Evolutionary conservation across 2,797 vertebrate genomes (phyloP), one percentile per base, ranked within the genome.

Genomic region (Danio aesculapii): DNA sequence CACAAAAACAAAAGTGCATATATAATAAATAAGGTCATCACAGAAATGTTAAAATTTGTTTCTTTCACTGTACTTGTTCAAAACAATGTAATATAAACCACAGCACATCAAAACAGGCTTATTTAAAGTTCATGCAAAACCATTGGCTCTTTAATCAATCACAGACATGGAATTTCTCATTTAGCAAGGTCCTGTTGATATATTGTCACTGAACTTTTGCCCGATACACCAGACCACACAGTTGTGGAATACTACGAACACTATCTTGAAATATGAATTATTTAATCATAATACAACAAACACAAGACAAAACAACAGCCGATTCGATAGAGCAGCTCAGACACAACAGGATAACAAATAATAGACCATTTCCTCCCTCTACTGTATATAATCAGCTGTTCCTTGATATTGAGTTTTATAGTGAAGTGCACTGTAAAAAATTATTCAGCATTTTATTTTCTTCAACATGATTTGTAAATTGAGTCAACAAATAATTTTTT

Each of bases 261-360:
- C n/a, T 72, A 77, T 72, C 68, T 83, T 9, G 46, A 78, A 59
- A 69, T 67, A 39, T 58, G 44, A 75, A 55, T 62, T 52, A 74
- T 30, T 66, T 73, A 67, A 79, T 57, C 64, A 53, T 5, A 78
- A 39, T 73, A 59, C 44, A 58, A 66, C 14, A 61, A 75, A 74
- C 41, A 53, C 49, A 75, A 82, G 76, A 79, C 70, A 61, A 79
- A 83, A 83, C 81, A 74, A 57, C 8, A 52, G 47, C 10, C 41
- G 17, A 62, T 68, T 19, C 59, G 75, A 79, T 58, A 74, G 16
- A 79, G 49, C 41, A 68, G 69, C 7, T 0, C n/a, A 52, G 63
- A 74, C 75, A 55, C 21, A 58, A 67, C 59, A 39, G 75, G 41
- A 61, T 47, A 64, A 57, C 8, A 58, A 8, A n/a, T 39, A 67